Evolutionary conservation across 30 jellyfish, hydroid and myxozoan species (phyloP).

Genomic region (Pelagia noctiluca): DNA sequence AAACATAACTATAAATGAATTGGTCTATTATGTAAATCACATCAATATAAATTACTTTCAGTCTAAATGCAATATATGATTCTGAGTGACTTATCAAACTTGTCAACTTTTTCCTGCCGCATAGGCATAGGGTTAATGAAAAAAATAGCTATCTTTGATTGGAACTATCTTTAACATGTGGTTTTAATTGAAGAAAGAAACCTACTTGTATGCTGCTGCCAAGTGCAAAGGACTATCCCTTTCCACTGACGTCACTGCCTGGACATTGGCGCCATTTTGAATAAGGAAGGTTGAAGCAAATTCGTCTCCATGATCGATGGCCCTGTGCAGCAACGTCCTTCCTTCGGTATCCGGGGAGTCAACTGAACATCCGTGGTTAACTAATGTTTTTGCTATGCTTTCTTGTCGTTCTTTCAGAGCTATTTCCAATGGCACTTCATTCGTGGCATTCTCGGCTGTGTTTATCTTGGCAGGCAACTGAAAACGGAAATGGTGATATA

Average conservation of each 20-base stretch:
- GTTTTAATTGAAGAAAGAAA: not conserved
- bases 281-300: constrained; percentile 86
- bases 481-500: too few species aligned
- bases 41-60: too few species aligned
- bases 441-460: constrained; percentile 78
- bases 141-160: too few species aligned
- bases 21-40: too few species aligned
- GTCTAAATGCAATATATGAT: too few species aligned
- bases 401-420: constrained; percentile 89
- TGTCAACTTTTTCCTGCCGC: too few species aligned
- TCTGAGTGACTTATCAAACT: too few species aligned
- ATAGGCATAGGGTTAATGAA: too few species aligned
- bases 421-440: constrained; percentile 77
- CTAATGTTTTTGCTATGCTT: constrained; percentile 91
- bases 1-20: too few species aligned
- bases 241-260: constrained; percentile 66
- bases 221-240: constrained; percentile 79
- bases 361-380: constrained; percentile 84
- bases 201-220: constrained; percentile 90
- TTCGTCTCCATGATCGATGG: constrained; percentile 86
- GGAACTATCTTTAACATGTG: too few species aligned
- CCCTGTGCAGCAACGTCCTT: constrained; percentile 71
- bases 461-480: constrained; percentile 90
- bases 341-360: constrained; percentile 85
- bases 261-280: constrained; percentile 88